These are phyloP conservation scores for Tortrix viridana DNA, from an alignment of 2,888 invertebrate genomes.

Conservation along the genomic window DNA sequence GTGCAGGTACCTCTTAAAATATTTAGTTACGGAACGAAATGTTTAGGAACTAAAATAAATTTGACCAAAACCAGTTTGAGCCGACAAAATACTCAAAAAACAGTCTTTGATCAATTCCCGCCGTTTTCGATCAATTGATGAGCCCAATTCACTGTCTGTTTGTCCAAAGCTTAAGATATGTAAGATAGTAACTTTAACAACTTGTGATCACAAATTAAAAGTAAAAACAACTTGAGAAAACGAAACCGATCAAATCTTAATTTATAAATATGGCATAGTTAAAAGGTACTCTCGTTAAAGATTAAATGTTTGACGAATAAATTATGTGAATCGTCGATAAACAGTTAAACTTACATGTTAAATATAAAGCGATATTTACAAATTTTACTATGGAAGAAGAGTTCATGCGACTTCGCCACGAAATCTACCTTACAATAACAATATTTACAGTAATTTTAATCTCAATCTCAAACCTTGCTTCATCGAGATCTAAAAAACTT, in stretches of 20 bases:
- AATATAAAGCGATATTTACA: slow-evolving; percentile 80
- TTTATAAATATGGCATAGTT: slow-evolving; percentile 82
- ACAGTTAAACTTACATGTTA: slow-evolving; percentile 67
- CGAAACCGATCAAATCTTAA: slow-evolving; percentile 73
- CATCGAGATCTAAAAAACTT: slow-evolving; percentile 65
- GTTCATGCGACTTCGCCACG: slow-evolving; percentile 68
- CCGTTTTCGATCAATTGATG: slow-evolving; percentile 45
- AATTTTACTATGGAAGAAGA: slow-evolving; percentile 84
- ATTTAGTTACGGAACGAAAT: slow-evolving; percentile 27
- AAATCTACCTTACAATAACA: slow-evolving; percentile 75
- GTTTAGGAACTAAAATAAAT: slow-evolving; percentile 59
- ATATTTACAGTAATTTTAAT: slow-evolving; percentile 72
- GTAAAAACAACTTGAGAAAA: slow-evolving; percentile 49
- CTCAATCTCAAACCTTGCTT: slow-evolving; percentile 61
- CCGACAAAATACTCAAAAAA: slow-evolving; percentile 59
- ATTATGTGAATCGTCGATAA: slow-evolving; percentile 77
- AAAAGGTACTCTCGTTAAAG: slow-evolving; percentile 79
- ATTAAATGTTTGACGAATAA: slow-evolving; percentile 79
- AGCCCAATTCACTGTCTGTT: slow-evolving; percentile 39
- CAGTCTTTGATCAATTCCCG: slow-evolving; percentile 83
- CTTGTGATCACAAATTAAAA: slow-evolving; percentile 52
- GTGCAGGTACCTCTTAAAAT: slow-evolving; percentile 25
- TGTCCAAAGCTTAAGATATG: slow-evolving; percentile 62
- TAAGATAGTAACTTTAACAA: slow-evolving; percentile 61
- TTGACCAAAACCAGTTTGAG: slow-evolving; percentile 31